Base-by-base conservation (phyloP, 2,797 vertebrate species). In the Cuniculus paca region DNA sequence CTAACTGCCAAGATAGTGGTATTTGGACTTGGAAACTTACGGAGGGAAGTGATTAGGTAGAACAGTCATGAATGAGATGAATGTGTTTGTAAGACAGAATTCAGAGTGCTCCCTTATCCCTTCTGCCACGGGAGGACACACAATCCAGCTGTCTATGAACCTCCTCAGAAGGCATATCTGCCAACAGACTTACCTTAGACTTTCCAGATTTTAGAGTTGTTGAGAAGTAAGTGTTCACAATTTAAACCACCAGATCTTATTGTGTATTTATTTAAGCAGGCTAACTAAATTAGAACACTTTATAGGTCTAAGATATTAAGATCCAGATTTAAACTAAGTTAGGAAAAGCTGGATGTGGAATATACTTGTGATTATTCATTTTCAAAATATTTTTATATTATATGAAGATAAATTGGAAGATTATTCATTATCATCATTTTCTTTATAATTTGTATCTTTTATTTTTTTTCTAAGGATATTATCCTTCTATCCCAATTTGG, bases 261-360 rank as follows among this genome's bases (percentile, higher is more conserved):
- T 50, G 22, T 75, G 34, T 79, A 54, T 79, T 65, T 70, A 11
- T 36, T 50, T 24, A 26, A 50, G 6, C 42, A 83, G 20, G 13
- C 2, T 61, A 1, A 54, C 54, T 13, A 11, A 31, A 85, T 6
- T 85, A 68, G 70, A 26, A 26, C 2, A 17, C 12, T 26, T 58
- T 6, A 56, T 79, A 61, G 65, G 7, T 75, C 20, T 19, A 85
- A 58, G 10, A 74, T 78, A 48, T 19, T n/a, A 79, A 85, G 90
- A 39, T 91, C 39, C 10, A 83, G 6, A 65, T 56, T 93, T 86
- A 95, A 96, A 19, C 45, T 48, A 50, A 56, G 60, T 63, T 78
- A 52, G 85, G 1, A 70, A 10, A 68, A 75, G 26, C 80, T 68
- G 9, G 60, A 31, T 60, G 20, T 39, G 1, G 20, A 50, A 24